These are phyloP conservation scores for Dolomedes plantarius DNA, from an alignment of 2,888 invertebrate genomes.

Conservation along the genomic window DNA sequence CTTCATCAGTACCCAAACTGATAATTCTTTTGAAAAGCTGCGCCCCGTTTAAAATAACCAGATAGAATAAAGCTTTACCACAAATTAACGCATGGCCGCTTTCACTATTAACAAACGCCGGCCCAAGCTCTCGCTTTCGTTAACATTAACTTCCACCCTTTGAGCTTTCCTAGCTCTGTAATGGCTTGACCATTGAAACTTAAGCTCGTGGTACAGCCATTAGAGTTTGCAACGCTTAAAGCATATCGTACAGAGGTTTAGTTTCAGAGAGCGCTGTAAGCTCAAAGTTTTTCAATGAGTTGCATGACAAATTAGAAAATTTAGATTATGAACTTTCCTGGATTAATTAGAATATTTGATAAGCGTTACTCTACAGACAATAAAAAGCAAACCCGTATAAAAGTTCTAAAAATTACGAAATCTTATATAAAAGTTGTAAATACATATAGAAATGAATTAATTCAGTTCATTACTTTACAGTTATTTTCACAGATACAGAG, in stretches of 20 bases:
- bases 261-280: not conserved
- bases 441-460: no score
- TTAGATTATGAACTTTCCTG: no score
- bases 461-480: no score
- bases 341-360: no score
- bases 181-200: constrained; percentile 29
- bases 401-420: no score
- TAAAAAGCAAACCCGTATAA: no score
- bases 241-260: not conserved
- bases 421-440: no score
- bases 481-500: no score
- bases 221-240: not conserved
- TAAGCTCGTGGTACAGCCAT: constrained; percentile 16
- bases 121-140: constrained; percentile 41
- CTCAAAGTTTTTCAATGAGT: no score
- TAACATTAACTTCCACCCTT: constrained; percentile 37
- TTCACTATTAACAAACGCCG: constrained; percentile 46
- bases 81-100: constrained; percentile 52
- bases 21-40: constrained; percentile 37
- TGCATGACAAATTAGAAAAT: no score
- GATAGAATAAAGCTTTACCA: constrained; percentile 30
- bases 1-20: constrained; percentile 28
- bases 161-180: constrained; percentile 20
- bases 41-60: constrained; percentile 37
- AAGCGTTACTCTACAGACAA: no score